Conservation (phyloP, 2,113 vertebrate genomes). For the Acanthochromis polyacanthus region DNA sequence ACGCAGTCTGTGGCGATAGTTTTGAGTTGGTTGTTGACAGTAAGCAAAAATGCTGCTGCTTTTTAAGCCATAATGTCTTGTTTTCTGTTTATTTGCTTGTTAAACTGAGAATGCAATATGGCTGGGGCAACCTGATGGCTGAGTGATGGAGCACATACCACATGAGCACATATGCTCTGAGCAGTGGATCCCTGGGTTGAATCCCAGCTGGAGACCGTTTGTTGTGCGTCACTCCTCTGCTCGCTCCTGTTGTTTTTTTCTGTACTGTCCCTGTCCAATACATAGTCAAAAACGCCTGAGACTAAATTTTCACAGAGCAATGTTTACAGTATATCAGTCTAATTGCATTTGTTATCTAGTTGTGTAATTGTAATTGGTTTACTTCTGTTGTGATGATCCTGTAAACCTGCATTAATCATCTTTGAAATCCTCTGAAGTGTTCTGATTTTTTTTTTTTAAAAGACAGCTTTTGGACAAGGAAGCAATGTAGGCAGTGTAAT, state of each 20-base stretch:
- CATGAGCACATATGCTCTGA: no score
- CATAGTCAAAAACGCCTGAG: no score
- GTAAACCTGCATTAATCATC: conserved; percentile 4
- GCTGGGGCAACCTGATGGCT: no score
- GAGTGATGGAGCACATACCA: no score
- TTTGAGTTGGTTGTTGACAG: background rate
- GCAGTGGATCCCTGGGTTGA: no score
- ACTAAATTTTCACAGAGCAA: background rate
- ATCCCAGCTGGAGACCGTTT: no score
- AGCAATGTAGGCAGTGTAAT: conserved; percentile 30
- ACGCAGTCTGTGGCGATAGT: background rate
- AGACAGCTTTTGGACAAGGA: conserved; percentile 13
- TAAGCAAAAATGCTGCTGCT: background rate
- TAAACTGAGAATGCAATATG: no score
- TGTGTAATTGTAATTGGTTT: background rate
- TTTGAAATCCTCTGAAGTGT: background rate
- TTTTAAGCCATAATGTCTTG: background rate
- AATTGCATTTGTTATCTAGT: background rate
- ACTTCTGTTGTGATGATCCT: background rate
- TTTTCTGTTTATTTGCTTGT: no score
- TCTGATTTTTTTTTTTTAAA: conserved; percentile 9
- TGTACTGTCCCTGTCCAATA: no score
- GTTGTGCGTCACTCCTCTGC: no score
- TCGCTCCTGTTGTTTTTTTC: no score
- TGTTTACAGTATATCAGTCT: background rate